Percentiles rank a stretch among this genome's conserved stretches.
These are phyloP conservation scores for Pemphigus obesinymphae DNA, from an alignment of 1,140 invertebrate genomes.

Conservation along the genomic window DNA sequence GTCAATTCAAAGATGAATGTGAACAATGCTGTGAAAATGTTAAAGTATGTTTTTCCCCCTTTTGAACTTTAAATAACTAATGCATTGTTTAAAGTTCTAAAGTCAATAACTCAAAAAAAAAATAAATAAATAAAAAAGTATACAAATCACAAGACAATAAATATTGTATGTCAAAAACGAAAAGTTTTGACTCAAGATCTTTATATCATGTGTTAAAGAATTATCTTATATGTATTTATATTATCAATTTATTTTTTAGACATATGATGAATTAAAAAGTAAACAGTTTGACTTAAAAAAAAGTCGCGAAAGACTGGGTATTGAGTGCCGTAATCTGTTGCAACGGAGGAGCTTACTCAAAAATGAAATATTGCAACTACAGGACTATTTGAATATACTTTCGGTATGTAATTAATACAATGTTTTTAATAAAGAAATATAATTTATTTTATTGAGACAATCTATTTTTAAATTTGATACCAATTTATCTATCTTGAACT, in stretches of 20 bases:
- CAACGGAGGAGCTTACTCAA: neutral
- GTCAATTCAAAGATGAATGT: neutral
- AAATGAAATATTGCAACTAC: conserved; percentile 20
- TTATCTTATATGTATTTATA: neutral
- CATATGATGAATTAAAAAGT: neutral
- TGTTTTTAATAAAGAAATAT: neutral
- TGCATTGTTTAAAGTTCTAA: neutral
- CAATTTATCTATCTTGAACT: too few species aligned
- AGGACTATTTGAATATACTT: conserved; percentile 2
- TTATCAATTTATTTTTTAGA: neutral
- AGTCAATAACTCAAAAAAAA: too few species aligned
- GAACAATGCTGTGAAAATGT: neutral
- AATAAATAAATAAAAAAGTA: neutral
- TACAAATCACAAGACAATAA: too few species aligned
- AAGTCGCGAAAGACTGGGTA: neutral
- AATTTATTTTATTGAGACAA: neutral
- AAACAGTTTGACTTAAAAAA: neutral
- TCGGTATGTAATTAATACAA: neutral
- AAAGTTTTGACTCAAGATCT: too few species aligned
- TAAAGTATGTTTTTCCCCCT: neutral
- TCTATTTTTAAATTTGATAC: too few species aligned
- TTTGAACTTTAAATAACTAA: neutral
- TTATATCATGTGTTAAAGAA: neutral
- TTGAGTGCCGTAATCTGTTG: conserved; percentile 5
- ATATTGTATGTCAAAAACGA: too few species aligned